These are phyloP conservation scores for Cottus gobio DNA, from an alignment of 2,113 vertebrate species.

Conservation along the genomic window DNA sequence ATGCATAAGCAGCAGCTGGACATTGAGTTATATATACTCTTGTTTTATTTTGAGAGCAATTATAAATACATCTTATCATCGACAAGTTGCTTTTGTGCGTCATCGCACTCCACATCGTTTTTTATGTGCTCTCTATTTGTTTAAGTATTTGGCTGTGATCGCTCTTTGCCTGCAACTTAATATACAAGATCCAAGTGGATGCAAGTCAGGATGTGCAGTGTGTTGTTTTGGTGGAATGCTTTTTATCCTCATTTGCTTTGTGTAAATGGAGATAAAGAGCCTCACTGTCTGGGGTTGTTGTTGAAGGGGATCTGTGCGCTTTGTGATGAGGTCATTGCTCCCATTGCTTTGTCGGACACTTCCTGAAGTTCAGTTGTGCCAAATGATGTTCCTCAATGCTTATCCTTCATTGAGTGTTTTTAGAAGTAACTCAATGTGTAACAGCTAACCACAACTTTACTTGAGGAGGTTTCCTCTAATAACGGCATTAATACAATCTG, in stretches of 20 bases:
- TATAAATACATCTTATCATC: background rate
- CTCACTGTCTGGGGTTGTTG: conserved; percentile 22
- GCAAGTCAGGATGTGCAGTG: background rate
- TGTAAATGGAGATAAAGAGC: conserved; percentile 19
- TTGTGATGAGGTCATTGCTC: background rate
- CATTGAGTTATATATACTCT: background rate
- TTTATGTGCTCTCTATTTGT: background rate
- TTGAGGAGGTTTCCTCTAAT: background rate
- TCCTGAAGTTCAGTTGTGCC: background rate
- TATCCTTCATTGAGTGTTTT: background rate
- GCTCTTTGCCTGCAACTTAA: background rate
- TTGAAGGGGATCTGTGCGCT: background rate
- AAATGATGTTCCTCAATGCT: background rate
- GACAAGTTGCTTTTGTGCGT: background rate
- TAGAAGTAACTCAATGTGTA: background rate
- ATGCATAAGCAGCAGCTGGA: background rate
- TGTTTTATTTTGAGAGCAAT: conserved; percentile 11
- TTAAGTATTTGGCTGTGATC: background rate
- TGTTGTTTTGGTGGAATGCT: background rate
- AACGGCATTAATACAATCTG: background rate
- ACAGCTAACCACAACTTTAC: background rate
- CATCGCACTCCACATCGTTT: background rate
- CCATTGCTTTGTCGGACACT: conserved; percentile 5
- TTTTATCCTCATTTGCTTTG: conserved; percentile 6
- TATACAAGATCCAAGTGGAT: background rate